Conservation (phyloP, 2,797 vertebrate genomes). For the Dryobates pubescens region DNA sequence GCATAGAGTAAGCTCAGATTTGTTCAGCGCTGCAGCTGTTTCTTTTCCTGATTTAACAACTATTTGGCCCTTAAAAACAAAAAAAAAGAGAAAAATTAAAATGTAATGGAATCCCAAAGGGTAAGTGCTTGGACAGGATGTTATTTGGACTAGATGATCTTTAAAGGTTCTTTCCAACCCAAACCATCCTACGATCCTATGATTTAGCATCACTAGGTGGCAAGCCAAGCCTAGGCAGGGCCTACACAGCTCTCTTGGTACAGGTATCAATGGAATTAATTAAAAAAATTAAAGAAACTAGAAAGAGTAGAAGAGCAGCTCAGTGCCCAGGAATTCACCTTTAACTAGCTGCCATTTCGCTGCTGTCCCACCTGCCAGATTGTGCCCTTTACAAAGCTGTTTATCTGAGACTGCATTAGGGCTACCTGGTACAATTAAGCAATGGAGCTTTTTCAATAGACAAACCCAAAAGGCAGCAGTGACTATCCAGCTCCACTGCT, state of each 20-base stretch:
- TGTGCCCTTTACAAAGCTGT: not conserved
- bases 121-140: not conserved
- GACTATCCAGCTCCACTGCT: not conserved
- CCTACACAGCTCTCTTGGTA: not conserved
- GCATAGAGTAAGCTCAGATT: not conserved
- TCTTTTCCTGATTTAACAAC: not conserved
- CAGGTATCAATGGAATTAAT: not conserved
- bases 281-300: not conserved
- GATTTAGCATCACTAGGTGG: not conserved
- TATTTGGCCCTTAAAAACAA: not conserved
- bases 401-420: not conserved
- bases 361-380: slow-evolving; percentile 13
- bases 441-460: not conserved
- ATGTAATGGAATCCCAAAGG: not conserved
- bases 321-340: not conserved
- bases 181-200: not conserved
- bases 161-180: not conserved
- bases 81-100: not conserved
- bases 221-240: not conserved
- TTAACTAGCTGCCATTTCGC: slow-evolving; percentile 19
- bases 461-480: not conserved
- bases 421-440: not conserved
- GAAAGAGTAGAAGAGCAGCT: not conserved
- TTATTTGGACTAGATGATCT: not conserved
- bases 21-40: not conserved